Percentiles rank a stretch among this genome's conserved stretches.
These are phyloP conservation scores for Erythrolamprus reginae DNA, from an alignment of 2,113 vertebrate species.

Conservation along the genomic window DNA sequence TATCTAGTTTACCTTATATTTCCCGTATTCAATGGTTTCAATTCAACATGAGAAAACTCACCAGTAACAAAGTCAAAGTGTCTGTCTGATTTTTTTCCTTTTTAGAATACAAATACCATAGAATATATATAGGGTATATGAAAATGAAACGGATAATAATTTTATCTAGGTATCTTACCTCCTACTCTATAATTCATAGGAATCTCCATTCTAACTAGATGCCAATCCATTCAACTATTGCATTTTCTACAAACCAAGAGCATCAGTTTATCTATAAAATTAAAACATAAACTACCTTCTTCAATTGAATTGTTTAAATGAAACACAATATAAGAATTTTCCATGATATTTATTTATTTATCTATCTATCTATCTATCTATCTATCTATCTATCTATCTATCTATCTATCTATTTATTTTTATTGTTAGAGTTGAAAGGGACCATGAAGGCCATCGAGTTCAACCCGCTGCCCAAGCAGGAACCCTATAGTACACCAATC, in stretches of 20 bases:
- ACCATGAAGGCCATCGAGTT: too few relatives aligned
- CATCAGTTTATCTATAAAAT: neutral
- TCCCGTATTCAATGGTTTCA: neutral
- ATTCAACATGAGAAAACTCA: neutral
- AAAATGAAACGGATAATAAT: neutral
- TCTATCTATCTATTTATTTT: too few relatives aligned
- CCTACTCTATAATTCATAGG: neutral
- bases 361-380: too few relatives aligned
- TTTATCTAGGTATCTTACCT: neutral
- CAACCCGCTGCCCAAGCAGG: too few relatives aligned
- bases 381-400: too few relatives aligned
- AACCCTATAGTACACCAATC: too few relatives aligned
- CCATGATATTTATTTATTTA: too few relatives aligned
- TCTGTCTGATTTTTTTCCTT: neutral
- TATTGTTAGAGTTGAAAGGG: too few relatives aligned
- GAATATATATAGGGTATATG: neutral
- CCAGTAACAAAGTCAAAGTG: neutral
- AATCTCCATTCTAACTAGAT: neutral
- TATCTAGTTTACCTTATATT: neutral
- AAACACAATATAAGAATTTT: neutral
- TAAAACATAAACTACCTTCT: neutral
- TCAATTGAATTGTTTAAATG: neutral
- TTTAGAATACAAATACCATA: neutral
- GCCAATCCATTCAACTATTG: neutral
- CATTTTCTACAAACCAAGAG: neutral